phyloP scores from a whole-genome alignment of 53 echinoderm and acorn worm species.

The Holothuria scabra region DNA sequence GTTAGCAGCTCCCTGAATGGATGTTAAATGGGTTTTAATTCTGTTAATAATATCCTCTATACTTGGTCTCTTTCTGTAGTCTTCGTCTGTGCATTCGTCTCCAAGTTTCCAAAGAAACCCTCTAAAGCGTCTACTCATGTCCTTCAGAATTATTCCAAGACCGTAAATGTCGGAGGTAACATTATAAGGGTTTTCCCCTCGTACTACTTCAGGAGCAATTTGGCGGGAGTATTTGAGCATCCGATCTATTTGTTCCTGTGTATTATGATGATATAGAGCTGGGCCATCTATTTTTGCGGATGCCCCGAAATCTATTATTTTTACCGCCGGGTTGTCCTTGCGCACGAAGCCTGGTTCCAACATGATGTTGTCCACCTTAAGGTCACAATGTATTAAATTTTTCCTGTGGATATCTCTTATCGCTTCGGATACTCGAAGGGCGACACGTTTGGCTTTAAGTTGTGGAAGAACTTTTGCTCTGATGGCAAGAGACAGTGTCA shows the following conservation, averaged over 20 bases:
- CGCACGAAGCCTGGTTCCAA: slow-evolving; percentile 4
- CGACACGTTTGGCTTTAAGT: neutral
- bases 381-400: slow-evolving; percentile 1
- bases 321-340: neutral
- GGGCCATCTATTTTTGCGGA: neutral
- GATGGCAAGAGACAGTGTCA: neutral
- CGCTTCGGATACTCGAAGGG: neutral
- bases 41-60: neutral
- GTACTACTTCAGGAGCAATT: slow-evolving; percentile 5
- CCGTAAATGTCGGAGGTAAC: neutral
- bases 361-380: slow-evolving; percentile 22
- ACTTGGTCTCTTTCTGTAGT: neutral
- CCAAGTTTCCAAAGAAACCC: slow-evolving; percentile 5
- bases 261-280: neutral
- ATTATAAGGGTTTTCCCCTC: slow-evolving; percentile 4
- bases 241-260: neutral
- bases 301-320: slow-evolving; percentile 16
- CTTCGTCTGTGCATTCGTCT: neutral
- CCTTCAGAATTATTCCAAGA: slow-evolving; percentile 4
- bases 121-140: neutral
- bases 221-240: neutral
- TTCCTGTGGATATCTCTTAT: slow-evolving; percentile 1
- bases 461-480: neutral
- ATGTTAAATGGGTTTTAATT: neutral
- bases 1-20: no score